phyloP scores from a whole-genome alignment of 1,140 invertebrate genomes.

The Danaus plexippus region DNA sequence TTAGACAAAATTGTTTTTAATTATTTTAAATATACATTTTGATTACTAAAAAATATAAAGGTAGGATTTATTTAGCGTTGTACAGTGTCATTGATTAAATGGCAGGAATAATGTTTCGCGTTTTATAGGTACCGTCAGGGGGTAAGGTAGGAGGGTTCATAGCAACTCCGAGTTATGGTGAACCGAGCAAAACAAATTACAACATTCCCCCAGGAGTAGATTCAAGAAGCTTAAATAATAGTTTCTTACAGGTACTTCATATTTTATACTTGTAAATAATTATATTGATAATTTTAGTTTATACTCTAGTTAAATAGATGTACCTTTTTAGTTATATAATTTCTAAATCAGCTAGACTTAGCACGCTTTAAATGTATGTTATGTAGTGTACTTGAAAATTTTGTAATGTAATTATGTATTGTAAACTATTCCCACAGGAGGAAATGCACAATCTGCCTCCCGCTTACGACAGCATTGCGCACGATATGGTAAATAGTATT shows the following conservation, averaged over 20 bases:
- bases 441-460: slow-evolving; percentile 70
- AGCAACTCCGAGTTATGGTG: slow-evolving; percentile 43
- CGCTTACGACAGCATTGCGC: slow-evolving; percentile 72
- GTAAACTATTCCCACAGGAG: slow-evolving; percentile 45
- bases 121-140: slow-evolving; percentile 56
- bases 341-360: too few species aligned
- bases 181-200: slow-evolving; percentile 74
- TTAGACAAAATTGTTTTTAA: too few species aligned
- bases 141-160: slow-evolving; percentile 72
- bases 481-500: slow-evolving; percentile 53
- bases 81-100: too few species aligned
- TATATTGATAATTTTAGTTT: slow-evolving; percentile 5
- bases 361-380: too few species aligned
- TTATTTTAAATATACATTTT: too few species aligned
- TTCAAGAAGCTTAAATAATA: slow-evolving; percentile 74
- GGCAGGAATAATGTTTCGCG: too few species aligned
- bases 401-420: slow-evolving; percentile 4
- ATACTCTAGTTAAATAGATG: slow-evolving; percentile 1
- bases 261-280: slow-evolving; percentile 6
- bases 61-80: too few species aligned
- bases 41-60: too few species aligned
- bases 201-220: slow-evolving; percentile 78
- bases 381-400: neutral
- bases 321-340: too few species aligned
- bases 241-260: slow-evolving; percentile 70